These are phyloP conservation scores for Stenopsyche tienmushanensis DNA, from an alignment of 1,140 invertebrate genomes.

Conservation along the genomic window DNA sequence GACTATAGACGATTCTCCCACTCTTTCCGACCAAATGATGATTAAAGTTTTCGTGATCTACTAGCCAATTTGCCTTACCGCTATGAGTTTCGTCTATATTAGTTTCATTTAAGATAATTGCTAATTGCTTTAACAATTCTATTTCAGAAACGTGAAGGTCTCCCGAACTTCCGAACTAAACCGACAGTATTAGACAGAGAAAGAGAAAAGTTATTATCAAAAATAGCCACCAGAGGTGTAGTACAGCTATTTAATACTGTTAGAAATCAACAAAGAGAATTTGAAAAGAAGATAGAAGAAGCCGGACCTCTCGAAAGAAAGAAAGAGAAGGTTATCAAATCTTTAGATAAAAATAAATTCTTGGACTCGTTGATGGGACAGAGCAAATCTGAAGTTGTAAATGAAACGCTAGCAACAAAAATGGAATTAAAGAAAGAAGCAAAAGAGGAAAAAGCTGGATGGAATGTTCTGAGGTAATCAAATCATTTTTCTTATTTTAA, in stretches of 20 bases:
- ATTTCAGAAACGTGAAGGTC: constrained; percentile 60
- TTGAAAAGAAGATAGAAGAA: constrained; percentile 70
- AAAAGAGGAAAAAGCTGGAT: constrained; percentile 52
- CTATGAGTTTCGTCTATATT: too few species aligned
- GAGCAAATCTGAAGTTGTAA: constrained; percentile 62
- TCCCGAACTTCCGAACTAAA: constrained; percentile 69
- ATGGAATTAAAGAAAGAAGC: constrained; percentile 50
- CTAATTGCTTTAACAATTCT: constrained; percentile 28
- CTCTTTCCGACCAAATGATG: too few species aligned
- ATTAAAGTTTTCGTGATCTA: too few species aligned
- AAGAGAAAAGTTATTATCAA: constrained; percentile 71
- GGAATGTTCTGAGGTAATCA: constrained; percentile 58
- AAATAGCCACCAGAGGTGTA: constrained; percentile 88
- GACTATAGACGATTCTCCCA: too few species aligned
- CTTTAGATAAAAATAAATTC: constrained; percentile 78
- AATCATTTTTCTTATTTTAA: constrained; percentile 7
- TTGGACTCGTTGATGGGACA: constrained; percentile 79
- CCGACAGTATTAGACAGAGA: constrained; percentile 72
- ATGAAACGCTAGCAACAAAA: constrained; percentile 52
- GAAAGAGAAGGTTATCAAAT: constrained; percentile 79
- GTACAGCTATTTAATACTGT: constrained; percentile 93
- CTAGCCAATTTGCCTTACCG: constrained; percentile 29
- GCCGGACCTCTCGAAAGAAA: constrained; percentile 78
- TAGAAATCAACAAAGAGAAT: constrained; percentile 75
- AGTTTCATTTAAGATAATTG: too few species aligned